Conservation (phyloP, 2,888 invertebrate species). For the Hirtodrosophila confusa region DNA sequence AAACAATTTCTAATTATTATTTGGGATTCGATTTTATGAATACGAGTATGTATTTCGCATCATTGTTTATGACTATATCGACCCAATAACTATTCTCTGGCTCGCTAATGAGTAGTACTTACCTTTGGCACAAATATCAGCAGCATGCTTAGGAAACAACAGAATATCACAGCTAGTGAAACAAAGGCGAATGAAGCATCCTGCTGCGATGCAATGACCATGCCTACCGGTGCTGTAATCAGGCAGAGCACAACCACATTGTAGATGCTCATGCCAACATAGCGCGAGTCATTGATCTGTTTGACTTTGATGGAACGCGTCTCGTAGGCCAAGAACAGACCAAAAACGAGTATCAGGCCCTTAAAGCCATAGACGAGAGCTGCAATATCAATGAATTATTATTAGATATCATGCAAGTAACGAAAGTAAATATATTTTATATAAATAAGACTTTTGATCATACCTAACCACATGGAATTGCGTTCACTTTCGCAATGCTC, state of each 20-base stretch:
- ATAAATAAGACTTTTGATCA: slow-evolving; percentile 62
- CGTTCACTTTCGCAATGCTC: slow-evolving; percentile 98
- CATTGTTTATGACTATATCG: too few relatives aligned
- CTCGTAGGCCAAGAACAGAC: slow-evolving; percentile 98
- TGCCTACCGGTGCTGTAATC: slow-evolving; percentile 98
- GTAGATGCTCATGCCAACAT: slow-evolving; percentile 99
- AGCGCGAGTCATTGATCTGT: slow-evolving; percentile 98
- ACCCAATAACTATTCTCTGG: too few relatives aligned
- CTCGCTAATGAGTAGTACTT: slow-evolving; percentile 55
- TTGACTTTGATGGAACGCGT: slow-evolving; percentile 98
- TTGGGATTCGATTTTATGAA: too few relatives aligned
- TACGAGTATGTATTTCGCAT: too few relatives aligned
- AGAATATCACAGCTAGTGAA: slow-evolving; percentile 97
- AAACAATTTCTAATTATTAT: too few relatives aligned
- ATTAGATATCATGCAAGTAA: too few relatives aligned
- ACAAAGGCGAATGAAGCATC: slow-evolving; percentile 99
- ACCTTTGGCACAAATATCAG: slow-evolving; percentile 99
- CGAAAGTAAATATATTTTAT: background rate
- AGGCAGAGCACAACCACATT: slow-evolving; percentile 99
- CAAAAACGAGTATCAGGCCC: slow-evolving; percentile 97
- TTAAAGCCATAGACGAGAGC: slow-evolving; percentile 98
- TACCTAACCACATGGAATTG: slow-evolving; percentile 97
- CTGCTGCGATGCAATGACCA: slow-evolving; percentile 98
- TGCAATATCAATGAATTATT: slow-evolving; percentile 82
- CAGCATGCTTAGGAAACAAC: slow-evolving; percentile 99